These are phyloP conservation scores for Channa maculata DNA, from an alignment of 2,113 vertebrate genomes.

Conservation along the genomic window DNA sequence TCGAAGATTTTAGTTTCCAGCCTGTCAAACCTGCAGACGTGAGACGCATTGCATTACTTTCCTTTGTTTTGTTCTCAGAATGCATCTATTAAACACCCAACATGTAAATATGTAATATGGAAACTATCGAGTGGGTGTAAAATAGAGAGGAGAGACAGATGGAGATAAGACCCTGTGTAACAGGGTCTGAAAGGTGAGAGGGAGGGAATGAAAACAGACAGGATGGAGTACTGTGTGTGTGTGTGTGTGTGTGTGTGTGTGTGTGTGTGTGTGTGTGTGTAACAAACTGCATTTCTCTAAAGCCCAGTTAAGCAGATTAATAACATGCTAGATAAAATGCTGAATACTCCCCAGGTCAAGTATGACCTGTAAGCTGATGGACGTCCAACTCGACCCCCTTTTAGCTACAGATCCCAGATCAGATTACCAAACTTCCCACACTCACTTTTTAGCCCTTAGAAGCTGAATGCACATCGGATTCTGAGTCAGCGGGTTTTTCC, in stretches of 20 bases:
- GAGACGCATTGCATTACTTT: constrained; percentile 3
- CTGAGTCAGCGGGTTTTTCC: constrained; percentile 26
- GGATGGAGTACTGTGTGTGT: constrained; percentile 25
- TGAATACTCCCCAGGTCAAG: constrained; percentile 58
- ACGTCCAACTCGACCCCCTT: constrained; percentile 12
- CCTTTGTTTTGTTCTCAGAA: constrained; percentile 24
- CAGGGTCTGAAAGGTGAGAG: constrained; percentile 70
- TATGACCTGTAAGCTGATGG: constrained; percentile 57
- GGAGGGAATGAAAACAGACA: constrained; percentile 66
- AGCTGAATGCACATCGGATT: constrained; percentile 31
- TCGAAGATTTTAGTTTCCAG: constrained; percentile 14
- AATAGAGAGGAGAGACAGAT: constrained; percentile 62
- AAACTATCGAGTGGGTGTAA: constrained; percentile 13
- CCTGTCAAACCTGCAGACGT: constrained; percentile 12
- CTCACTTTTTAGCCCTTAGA: background rate
- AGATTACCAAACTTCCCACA: constrained; percentile 52
- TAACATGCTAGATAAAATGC: constrained; percentile 69
- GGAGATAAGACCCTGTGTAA: constrained; percentile 60
- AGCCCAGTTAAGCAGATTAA: constrained; percentile 78
- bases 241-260: constrained; percentile 11
- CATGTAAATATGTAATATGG: constrained; percentile 17
- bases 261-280: constrained; percentile 32
- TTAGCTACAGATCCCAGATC: constrained; percentile 52
- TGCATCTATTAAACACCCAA: background rate
- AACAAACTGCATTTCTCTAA: constrained; percentile 60